phyloP scores from a whole-genome alignment of 2,113 vertebrate species.

The Xiphophorus hellerii region DNA sequence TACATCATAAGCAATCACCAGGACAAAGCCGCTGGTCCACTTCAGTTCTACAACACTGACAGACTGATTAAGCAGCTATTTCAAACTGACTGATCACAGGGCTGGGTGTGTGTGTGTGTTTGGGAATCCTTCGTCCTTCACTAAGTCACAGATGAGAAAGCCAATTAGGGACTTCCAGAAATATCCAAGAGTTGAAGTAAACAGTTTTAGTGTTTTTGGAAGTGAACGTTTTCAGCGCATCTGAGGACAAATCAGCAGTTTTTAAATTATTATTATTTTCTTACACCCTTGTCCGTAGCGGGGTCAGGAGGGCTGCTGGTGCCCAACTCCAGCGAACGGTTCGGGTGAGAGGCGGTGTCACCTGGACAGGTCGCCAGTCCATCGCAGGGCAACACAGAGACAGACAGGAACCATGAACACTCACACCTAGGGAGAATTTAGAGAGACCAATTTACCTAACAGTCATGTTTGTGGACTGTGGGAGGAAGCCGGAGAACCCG shows the following conservation, averaged over 20 bases:
- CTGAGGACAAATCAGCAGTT: neutral
- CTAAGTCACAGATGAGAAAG: slow-evolving; percentile 37
- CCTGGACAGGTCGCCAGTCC: too few species aligned
- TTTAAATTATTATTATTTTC: neutral
- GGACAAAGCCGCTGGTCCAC: slow-evolving; percentile 44
- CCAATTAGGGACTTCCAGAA: slow-evolving; percentile 46
- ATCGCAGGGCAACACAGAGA: too few species aligned
- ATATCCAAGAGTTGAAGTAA: slow-evolving; percentile 18
- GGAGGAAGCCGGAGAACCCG: too few species aligned
- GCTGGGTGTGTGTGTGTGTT: slow-evolving; percentile 35
- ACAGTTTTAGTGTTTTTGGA: slow-evolving; percentile 7
- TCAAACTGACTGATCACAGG: slow-evolving; percentile 33
- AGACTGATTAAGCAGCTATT: slow-evolving; percentile 71
- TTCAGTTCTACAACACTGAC: slow-evolving; percentile 23
- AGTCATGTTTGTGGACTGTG: too few species aligned
- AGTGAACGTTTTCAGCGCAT: neutral
- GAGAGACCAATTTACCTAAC: too few species aligned
- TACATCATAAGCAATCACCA: slow-evolving; percentile 49
- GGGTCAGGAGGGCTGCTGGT: too few species aligned
- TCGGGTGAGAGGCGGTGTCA: too few species aligned
- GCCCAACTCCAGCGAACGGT: too few species aligned
- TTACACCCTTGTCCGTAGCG: too few species aligned
- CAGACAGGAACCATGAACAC: too few species aligned
- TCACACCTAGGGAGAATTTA: too few species aligned
- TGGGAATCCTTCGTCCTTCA: slow-evolving; percentile 49